Conservation (phyloP, 2,888 invertebrate species). For the Zelleria hepariella region DNA sequence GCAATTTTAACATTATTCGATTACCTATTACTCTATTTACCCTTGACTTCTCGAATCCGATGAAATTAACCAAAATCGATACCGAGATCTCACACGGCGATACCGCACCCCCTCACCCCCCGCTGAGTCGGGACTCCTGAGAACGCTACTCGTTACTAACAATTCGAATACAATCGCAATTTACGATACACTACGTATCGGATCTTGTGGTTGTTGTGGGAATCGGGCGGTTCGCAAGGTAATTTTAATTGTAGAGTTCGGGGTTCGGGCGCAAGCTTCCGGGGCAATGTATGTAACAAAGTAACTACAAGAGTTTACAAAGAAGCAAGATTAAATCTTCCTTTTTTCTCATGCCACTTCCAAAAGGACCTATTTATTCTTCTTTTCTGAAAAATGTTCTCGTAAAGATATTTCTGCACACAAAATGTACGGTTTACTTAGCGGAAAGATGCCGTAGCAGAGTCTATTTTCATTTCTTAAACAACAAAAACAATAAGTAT, state of each 20-base stretch:
- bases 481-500: too few species aligned
- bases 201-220: conserved; percentile 51
- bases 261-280: background rate
- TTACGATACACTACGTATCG: conserved; percentile 35
- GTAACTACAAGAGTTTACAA: background rate
- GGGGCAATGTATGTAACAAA: background rate
- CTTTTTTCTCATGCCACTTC: background rate
- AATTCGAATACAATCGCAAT: conserved; percentile 18
- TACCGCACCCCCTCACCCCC: conserved; percentile 37
- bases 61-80: background rate
- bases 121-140: conserved; percentile 42
- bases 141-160: conserved; percentile 55
- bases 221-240: conserved; percentile 19
- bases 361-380: background rate
- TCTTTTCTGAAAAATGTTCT: too few species aligned
- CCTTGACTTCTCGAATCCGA: background rate
- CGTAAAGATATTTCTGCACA: too few species aligned
- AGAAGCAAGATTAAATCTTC: background rate
- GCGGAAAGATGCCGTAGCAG: too few species aligned
- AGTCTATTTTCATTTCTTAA: too few species aligned
- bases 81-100: conserved; percentile 16
- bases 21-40: background rate
- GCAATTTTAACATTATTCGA: too few species aligned
- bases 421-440: too few species aligned
- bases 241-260: background rate